phyloP scores from a whole-genome alignment of 2,888 invertebrate genomes.

The Celastrina argiolus region DNA sequence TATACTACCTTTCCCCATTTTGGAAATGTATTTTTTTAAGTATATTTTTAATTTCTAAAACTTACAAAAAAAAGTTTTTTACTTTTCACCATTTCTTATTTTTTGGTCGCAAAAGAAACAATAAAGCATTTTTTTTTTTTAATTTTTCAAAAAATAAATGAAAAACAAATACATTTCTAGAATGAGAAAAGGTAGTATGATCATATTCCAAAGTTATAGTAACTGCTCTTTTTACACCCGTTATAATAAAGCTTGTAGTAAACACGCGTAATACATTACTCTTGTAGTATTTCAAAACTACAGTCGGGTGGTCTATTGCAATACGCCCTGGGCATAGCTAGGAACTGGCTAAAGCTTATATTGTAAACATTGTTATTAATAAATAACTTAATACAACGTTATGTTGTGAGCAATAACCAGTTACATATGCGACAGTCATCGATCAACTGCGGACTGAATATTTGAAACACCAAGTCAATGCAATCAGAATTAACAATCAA shows the following conservation, averaged over 20 bases:
- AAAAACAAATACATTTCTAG: no score
- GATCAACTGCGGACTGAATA: background rate
- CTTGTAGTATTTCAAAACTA: conserved; percentile 41
- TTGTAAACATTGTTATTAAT: conserved; percentile 16
- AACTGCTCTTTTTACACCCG: background rate
- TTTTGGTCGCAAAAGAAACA: no score
- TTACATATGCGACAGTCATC: background rate
- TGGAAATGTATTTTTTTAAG: no score
- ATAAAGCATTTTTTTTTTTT: no score
- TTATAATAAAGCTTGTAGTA: background rate
- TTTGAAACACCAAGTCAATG: background rate
- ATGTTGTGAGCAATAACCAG: conserved; percentile 6
- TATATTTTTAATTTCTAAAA: no score
- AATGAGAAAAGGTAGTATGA: no score
- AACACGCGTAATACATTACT: background rate
- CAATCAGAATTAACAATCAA: background rate
- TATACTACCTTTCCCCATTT: no score
- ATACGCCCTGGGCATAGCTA: conserved; percentile 64
- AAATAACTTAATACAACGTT: conserved; percentile 10
- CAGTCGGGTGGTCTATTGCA: conserved; percentile 67
- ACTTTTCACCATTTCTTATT: no score
- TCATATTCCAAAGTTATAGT: no score
- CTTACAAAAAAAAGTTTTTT: no score
- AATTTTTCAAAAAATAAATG: no score
- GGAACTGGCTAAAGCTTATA: conserved; percentile 37